Base-by-base conservation (phyloP, 1,140 invertebrate species). In the Cyclargus thomasi region DNA sequence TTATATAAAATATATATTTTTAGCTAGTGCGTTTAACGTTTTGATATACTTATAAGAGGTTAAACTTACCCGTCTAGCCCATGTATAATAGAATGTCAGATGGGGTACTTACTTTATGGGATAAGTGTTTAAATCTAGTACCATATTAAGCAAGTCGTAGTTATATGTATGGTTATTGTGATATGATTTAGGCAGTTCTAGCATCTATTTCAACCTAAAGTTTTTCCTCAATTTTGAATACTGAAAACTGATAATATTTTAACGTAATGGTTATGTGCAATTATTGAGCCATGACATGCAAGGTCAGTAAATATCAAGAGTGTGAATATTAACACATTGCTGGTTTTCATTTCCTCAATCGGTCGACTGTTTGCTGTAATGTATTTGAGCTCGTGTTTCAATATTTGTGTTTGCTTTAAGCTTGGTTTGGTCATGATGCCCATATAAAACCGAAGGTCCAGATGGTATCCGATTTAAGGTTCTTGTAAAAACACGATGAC, bases 341-440 rank as follows among this genome's bases (percentile, higher is more conserved):
- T 47, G 64, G 47, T 55, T 23, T 29, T 65, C 53, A 57, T 65
- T 23, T 65, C 55, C 55, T 65, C 55, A 59, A 59, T 59, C 20
- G 55, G 18, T 59, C 2, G 18, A 11, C 17, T 59, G 17, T 59
- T 59, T 59, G 20, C 55, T 20, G 55, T 21, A 59, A 21, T 11
- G 17, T 59, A 21, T 59, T 21, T 59, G 20, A 11, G 17, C 55
- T 59, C 18, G 10, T 22, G 10, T 59, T 20, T 59, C 18, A 59
- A 59, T 20, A 20, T 59, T 59, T 59, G 17, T 55, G 18, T 59
- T 20, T 11, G 17, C 20, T 59, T 10, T 2, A 47, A 47, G 14
- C 4, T 47, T 47, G 39, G 39, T 11, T 47, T 11, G 10, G 39
- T 47, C 39, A 47, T 47, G 39, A 47, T 8, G 39, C 39, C 39